These are phyloP conservation scores for Aporophyla lueneburgensis DNA, from an alignment of 2,888 invertebrate species.

Conservation along the genomic window DNA sequence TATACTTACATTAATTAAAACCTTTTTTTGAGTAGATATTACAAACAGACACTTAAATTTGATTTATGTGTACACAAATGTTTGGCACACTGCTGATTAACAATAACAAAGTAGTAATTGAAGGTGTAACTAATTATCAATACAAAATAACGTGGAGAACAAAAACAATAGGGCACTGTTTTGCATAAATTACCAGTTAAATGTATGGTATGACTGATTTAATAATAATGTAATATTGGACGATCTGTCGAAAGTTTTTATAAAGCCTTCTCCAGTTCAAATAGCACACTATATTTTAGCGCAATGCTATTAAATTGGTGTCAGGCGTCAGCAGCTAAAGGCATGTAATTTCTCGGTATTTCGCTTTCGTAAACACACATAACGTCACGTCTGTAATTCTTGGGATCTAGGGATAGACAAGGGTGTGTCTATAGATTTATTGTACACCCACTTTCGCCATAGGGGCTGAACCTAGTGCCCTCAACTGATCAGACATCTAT, in stretches of 20 bases:
- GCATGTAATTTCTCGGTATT: neutral
- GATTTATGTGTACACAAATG: too few species aligned
- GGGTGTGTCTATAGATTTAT: too few species aligned
- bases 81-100: neutral
- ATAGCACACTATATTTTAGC: neutral
- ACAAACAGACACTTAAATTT: too few species aligned
- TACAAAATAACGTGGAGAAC: neutral
- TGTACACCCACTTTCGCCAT: too few species aligned
- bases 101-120: conserved; percentile 12
- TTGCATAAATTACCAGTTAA: neutral
- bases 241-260: too few species aligned
- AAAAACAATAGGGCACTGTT: neutral
- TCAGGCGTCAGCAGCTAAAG: conserved; percentile 30
- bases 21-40: too few species aligned
- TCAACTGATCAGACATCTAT: neutral
- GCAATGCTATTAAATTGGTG: conserved; percentile 37
- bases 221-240: neutral
- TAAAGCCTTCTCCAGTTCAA: conserved; percentile 5
- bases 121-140: neutral
- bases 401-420: neutral
- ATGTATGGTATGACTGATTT: neutral
- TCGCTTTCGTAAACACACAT: neutral
- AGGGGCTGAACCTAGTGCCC: neutral
- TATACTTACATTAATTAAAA: too few species aligned
- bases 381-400: neutral